Conservation (phyloP, 2,113 vertebrate genomes). For the Toxotes jaculatrix region DNA sequence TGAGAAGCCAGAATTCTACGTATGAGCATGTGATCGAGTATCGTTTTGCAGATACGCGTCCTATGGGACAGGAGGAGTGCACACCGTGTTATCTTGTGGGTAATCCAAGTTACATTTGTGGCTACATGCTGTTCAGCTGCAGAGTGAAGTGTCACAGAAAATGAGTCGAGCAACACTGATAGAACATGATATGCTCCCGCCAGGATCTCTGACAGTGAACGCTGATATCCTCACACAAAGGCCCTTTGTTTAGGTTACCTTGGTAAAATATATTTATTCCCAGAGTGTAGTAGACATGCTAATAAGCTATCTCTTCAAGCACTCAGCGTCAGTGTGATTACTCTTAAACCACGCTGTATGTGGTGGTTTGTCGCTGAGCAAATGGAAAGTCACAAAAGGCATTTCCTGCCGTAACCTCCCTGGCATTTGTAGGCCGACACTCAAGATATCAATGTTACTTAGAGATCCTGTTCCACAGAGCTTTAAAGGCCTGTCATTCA, state of each 20-base stretch:
- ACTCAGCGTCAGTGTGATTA: conserved; percentile 36
- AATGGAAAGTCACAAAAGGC: conserved; percentile 87
- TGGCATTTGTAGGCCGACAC: conserved; percentile 83
- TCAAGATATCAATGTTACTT: conserved; percentile 84
- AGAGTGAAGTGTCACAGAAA: conserved; percentile 52
- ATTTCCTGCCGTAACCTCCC: conserved; percentile 87
- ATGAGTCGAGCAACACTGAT: conserved; percentile 30
- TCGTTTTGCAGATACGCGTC: conserved; percentile 78
- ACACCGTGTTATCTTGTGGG: conserved; percentile 63
- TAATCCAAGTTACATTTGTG: conserved; percentile 70
- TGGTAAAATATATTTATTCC: conserved; percentile 25
- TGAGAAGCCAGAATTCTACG: conserved; percentile 77
- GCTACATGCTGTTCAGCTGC: conserved; percentile 61
- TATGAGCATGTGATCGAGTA: conserved; percentile 80
- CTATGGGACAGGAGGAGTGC: conserved; percentile 58
- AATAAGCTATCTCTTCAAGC: conserved; percentile 28
- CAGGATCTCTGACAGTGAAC: conserved; percentile 43
- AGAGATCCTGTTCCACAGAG: conserved; percentile 85
- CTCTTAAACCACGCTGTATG: conserved; percentile 53
- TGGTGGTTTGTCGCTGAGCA: conserved; percentile 83
- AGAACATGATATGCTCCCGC: conserved; percentile 50
- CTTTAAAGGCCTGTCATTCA: conserved; percentile 78
- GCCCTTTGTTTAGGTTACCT: conserved; percentile 27
- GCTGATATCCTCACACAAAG: conserved; percentile 41
- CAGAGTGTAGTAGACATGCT: conserved; percentile 20